Evolutionary conservation across 1,140 invertebrate species (phyloP).

Genomic region (Pseudomyrmex gracilis): DNA sequence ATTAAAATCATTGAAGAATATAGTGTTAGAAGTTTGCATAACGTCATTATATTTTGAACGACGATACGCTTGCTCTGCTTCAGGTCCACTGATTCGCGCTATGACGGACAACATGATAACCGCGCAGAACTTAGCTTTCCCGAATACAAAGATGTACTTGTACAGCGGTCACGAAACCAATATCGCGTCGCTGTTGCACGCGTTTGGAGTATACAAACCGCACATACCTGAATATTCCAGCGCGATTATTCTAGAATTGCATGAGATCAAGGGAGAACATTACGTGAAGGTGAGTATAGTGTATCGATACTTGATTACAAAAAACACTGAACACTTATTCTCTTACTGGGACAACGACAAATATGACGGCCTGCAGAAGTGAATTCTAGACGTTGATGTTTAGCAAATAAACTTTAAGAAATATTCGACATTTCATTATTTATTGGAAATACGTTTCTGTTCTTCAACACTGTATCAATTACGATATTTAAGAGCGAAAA

Average conservation of each 20-base stretch:
- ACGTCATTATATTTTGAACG: constrained; percentile 11
- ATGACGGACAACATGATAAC: constrained; percentile 84
- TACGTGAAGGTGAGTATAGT: constrained; percentile 84
- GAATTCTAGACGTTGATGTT: no score
- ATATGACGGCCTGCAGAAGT: no score
- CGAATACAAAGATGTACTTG: constrained; percentile 85
- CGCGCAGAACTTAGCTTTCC: constrained; percentile 77
- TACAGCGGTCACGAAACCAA: constrained; percentile 91
- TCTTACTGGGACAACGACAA: no score
- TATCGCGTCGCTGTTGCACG: constrained; percentile 88
- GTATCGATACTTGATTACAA: no score
- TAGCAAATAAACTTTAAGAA: no score
- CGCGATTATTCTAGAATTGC: constrained; percentile 81
- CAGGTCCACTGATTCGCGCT: constrained; percentile 86
- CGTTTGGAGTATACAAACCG: constrained; percentile 87
- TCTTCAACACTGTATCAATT: not conserved
- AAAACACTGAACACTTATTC: no score
- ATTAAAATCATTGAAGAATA: not conserved
- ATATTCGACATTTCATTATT: no score
- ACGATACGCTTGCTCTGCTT: not conserved
- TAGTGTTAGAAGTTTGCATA: constrained; percentile 1
- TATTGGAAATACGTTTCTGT: no score
- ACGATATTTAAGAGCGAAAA: not conserved
- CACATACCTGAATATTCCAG: constrained; percentile 87
- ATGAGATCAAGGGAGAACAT: constrained; percentile 71